Conservation (phyloP, 2,888 invertebrate species). For the Crossocerus cetratus region DNA sequence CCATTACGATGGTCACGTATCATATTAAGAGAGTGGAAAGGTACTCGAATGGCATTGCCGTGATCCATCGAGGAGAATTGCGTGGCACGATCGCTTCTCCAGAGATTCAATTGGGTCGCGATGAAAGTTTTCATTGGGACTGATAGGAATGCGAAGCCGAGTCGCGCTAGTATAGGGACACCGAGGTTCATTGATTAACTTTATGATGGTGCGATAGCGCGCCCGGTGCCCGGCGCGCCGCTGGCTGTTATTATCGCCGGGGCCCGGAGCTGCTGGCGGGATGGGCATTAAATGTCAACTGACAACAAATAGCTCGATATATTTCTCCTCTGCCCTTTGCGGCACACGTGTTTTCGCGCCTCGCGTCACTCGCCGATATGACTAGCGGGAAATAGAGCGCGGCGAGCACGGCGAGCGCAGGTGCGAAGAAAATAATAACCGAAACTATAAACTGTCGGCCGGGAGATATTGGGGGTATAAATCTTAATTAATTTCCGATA, state of each 20-base stretch:
- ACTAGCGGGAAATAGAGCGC: neutral
- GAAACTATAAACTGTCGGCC: constrained; percentile 12
- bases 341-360: neutral
- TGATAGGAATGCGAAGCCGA: neutral
- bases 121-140: constrained; percentile 14
- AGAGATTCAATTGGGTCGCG: constrained; percentile 40
- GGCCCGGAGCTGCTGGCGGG: neutral
- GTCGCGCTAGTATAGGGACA: neutral
- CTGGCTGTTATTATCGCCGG: neutral
- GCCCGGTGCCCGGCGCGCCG: neutral
- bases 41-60: constrained; percentile 23
- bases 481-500: constrained; percentile 46
- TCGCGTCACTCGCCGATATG: neutral
- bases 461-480: constrained; percentile 15
- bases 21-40: constrained; percentile 48
- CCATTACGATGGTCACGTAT: constrained; percentile 39
- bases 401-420: constrained; percentile 21
- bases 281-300: neutral
- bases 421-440: constrained; percentile 32
- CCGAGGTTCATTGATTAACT: constrained; percentile 17
- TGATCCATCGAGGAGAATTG: constrained; percentile 25
- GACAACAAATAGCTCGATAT: neutral
- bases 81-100: constrained; percentile 31
- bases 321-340: neutral
- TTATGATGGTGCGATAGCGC: constrained; percentile 13